These are phyloP conservation scores for Zoroaster sp. DNA, from an alignment of 53 echinoderm and acorn worm species.

Conservation along the genomic window DNA sequence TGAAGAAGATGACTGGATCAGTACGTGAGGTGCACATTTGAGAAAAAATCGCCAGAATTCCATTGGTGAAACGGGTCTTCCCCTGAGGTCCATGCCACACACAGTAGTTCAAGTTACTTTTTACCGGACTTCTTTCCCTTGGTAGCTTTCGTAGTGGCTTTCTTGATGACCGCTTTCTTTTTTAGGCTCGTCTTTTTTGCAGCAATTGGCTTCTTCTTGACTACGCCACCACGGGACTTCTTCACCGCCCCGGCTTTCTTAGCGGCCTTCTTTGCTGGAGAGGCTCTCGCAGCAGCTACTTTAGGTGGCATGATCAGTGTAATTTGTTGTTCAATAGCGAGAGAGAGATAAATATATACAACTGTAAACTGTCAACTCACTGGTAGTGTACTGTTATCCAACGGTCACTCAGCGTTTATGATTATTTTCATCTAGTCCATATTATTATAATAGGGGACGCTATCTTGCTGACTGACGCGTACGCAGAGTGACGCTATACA, in stretches of 20 bases:
- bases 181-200: not conserved
- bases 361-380: not conserved
- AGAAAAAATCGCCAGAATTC: not conserved
- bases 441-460: constrained; percentile 27
- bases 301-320: not conserved
- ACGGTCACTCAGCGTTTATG: constrained; percentile 11
- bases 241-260: constrained; percentile 7
- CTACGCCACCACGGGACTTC: not conserved
- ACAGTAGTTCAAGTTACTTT: not conserved
- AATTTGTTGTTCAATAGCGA: not conserved
- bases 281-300: not conserved
- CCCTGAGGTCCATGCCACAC: not conserved
- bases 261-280: not conserved
- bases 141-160: not conserved
- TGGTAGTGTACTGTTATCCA: not conserved
- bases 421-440: not conserved
- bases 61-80: not conserved
- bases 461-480: not conserved
- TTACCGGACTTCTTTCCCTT: not conserved
- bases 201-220: not conserved
- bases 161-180: not conserved
- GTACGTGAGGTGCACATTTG: not conserved
- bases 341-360: not conserved
- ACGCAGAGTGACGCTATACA: constrained; percentile 1
- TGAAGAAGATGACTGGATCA: not conserved